Evolutionary conservation across 2,888 invertebrate genomes (phyloP).

Genomic region (Campoplex capitator): DNA sequence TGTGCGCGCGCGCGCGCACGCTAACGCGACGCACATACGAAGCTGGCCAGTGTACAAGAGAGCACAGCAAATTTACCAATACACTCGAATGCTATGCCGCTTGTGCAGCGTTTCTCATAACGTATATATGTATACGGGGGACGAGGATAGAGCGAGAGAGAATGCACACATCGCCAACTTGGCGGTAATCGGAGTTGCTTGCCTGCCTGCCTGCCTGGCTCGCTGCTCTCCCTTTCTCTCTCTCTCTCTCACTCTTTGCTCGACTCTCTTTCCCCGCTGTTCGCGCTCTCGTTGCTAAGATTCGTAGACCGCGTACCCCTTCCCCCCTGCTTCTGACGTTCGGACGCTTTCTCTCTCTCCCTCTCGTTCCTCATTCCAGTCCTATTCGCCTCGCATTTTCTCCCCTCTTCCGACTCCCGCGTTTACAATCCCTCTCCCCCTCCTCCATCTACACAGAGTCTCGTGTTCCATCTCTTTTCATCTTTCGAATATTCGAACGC

Average conservation of each 20-base stretch:
- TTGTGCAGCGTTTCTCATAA: constrained; percentile 8
- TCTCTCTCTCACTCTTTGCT: constrained; percentile 59
- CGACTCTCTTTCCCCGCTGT: constrained; percentile 64
- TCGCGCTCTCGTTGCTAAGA: constrained; percentile 66
- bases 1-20: not conserved
- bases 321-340: constrained; percentile 7
- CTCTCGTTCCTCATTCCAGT: constrained; percentile 65
- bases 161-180: constrained; percentile 54
- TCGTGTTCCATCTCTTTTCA: constrained; percentile 24
- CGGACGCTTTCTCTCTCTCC: constrained; percentile 64
- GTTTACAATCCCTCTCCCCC: not conserved
- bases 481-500: constrained; percentile 56
- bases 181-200: constrained; percentile 64
- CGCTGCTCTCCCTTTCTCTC: constrained; percentile 40
- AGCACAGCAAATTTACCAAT: constrained; percentile 42
- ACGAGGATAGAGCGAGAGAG: constrained; percentile 39
- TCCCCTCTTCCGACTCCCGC: constrained; percentile 39
- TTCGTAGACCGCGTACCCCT: constrained; percentile 52
- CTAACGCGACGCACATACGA: constrained; percentile 61
- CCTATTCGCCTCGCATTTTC: constrained; percentile 69
- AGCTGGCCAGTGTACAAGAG: constrained; percentile 39
- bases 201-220: constrained; percentile 30
- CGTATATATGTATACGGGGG: constrained; percentile 13
- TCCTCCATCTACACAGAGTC: not conserved
- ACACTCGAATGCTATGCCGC: constrained; percentile 9